Evolutionary conservation across 1,140 invertebrate genomes (phyloP), one percentile per base, ranked within the genome.

Genomic region (Anoplophora glabripennis): DNA sequence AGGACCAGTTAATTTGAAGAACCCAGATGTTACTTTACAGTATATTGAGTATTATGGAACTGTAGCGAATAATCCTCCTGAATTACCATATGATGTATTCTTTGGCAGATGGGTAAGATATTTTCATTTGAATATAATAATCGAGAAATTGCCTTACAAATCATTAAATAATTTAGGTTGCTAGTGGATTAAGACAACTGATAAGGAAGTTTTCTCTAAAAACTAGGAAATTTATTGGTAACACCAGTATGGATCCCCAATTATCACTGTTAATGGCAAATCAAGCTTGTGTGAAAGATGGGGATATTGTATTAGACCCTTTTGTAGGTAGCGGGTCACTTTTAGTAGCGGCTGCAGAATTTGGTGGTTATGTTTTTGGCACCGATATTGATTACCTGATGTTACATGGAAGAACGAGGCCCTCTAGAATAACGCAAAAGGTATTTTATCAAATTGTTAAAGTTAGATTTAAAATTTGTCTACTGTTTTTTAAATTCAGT

Each of bases 181-280:
- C 84, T 34, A 85, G 90, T 77, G 93, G 94, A 2, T 87, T 93
- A 74, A 80, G 94, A 57, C 82, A 90, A 61, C 76, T 89, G 17
- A 90, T 96, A 35, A 79, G 84, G 61, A 81, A 87, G 55, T 84
- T 93, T 45, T 93, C 92, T 0, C 72, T 97, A 18, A 96, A 96
- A 78, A 89, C 84, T 28, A 81, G 95, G 15, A 92, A 92, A 78
- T 98, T 96, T 74, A 97, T 98, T 72, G 94, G 94, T 5, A 98
- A 97, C 72, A 99, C 96, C 0, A 94, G 90, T 68, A 98, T 99
- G 96, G 95, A 98, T 77, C 87, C 95, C 0, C 89, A 93, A 63
- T 78, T 98, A 1, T 89, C 94, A 3, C 75, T 98, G 14, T 77
- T 98, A 18, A 97, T 98, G 94, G 89, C 92, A 0, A 99, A 98